Percentiles rank a stretch among this genome's conserved stretches.
These are phyloP conservation scores for Diacarnus erythraeanus DNA, from an alignment of 37 sponge, comb jelly and placozoan genomes.

Conservation along the genomic window DNA sequence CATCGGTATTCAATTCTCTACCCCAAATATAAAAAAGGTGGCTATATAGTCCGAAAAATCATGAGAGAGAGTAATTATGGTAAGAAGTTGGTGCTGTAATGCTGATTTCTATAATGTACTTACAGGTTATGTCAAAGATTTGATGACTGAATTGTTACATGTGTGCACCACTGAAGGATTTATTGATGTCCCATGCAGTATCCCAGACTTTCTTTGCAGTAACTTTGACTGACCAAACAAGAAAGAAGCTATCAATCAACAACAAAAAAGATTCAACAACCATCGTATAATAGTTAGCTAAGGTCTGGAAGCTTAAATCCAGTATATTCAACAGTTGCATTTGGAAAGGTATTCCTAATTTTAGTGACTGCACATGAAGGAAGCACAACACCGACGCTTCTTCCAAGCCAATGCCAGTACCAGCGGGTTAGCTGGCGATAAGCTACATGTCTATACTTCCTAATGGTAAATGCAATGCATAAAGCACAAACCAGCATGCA, in stretches of 20 bases:
- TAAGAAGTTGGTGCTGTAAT: no score
- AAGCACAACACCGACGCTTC: background rate
- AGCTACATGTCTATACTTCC: slow-evolving; percentile 4
- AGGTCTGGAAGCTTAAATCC: slow-evolving; percentile 15
- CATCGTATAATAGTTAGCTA: background rate
- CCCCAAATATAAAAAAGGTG: slow-evolving; percentile 45
- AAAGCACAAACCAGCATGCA: background rate
- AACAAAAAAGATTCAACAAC: slow-evolving; percentile 40
- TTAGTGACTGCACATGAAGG: background rate
- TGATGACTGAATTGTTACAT: background rate
- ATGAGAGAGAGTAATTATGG: slow-evolving; percentile 25
- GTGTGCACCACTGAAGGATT: background rate
- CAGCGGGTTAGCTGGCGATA: slow-evolving; percentile 36
- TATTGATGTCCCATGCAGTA: no score
- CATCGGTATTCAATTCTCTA: slow-evolving; percentile 29
- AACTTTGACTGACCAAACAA: background rate
- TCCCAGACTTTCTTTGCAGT: background rate
- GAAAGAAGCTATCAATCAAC: slow-evolving; percentile 16
- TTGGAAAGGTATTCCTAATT: slow-evolving; percentile 24
- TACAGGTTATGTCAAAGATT: background rate
- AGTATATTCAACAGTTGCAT: slow-evolving; percentile 8
- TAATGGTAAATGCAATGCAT: background rate
- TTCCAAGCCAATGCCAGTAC: slow-evolving; percentile 10
- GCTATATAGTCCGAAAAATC: slow-evolving; percentile 35
- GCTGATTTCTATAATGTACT: no score